Evolutionary conservation across 2,888 invertebrate species (phyloP), one percentile per base, ranked within the genome.

Genomic region (Quadriops clusia): DNA sequence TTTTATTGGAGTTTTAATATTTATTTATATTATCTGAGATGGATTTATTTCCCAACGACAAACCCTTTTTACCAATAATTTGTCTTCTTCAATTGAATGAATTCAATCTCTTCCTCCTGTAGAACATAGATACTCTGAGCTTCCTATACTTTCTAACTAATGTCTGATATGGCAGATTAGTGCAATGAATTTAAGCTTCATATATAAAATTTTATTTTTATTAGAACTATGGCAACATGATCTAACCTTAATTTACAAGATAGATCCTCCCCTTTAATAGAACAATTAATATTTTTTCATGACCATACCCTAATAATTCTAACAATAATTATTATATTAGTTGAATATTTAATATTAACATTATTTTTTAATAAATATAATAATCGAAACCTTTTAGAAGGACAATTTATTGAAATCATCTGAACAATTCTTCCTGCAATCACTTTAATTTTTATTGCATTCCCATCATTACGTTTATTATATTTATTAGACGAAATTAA

Each of bases 141-240:
- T 70, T 30, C 71, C 70, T 40, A 58, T 67, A 60, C 54, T n/a
- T n/a, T n/a, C n/a, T 72, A 61, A 62, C 61, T 54, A 67, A 65
- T 43, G 69, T 71, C 68, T 73, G 72, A 69, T 69, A 64, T 73
- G 72, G 62, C 66, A 67, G 65, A 66, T 43, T 61, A 64, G 61
- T 67, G 65, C 68, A 64, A 67, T 72, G 70, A 66, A 72, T 67
- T 74, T 74, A 74, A 74, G 66, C 65, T 67, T 61, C 71, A 70
- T 68, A 63, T 60, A 72, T 72, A 72, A 73, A 72, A 67, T 61
- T 57, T 53, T 49, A 50, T 60, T 64, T 68, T 72, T 71, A 68
- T 65, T 72, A 69, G 70, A 65, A 70, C 66, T 54, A 69, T 71
- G 58, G 60, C 65, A 60, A 69, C 68, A 45, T 72, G 70, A 68